phyloP scores from a whole-genome alignment of 2,888 invertebrate species.

The Philonicus albiceps region DNA sequence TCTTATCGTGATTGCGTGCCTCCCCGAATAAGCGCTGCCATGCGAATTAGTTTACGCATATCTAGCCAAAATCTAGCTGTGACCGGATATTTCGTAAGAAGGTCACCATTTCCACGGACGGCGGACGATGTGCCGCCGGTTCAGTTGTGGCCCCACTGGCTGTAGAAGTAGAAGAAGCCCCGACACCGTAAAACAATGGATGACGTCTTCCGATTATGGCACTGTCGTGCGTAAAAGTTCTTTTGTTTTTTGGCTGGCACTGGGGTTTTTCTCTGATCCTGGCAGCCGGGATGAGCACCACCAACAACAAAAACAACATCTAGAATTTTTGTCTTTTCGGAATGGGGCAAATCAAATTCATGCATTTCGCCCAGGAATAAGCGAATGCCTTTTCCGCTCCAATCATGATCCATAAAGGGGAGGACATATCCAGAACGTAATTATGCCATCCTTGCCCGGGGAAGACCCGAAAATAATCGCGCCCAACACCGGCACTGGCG shows the following conservation, averaged over 20 bases:
- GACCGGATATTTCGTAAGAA: constrained; percentile 45
- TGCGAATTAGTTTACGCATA: constrained; percentile 46
- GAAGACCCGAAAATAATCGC: neutral
- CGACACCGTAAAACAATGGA: constrained; percentile 12
- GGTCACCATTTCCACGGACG: constrained; percentile 12
- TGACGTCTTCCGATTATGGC: constrained; percentile 13
- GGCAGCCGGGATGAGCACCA: neutral
- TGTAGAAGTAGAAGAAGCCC: neutral
- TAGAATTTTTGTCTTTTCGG: neutral
- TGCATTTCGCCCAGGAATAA: neutral
- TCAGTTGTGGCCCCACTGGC: neutral
- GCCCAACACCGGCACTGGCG: neutral
- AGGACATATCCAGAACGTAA: neutral
- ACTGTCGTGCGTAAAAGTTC: constrained; percentile 9
- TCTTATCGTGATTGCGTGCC: constrained; percentile 32
- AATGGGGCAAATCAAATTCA: neutral
- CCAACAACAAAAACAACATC: neutral
- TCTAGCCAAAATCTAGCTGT: constrained; percentile 42
- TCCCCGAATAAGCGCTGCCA: constrained; percentile 37
- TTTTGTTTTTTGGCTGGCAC: constrained; percentile 9
- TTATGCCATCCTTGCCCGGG: neutral
- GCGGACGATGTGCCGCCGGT: neutral
- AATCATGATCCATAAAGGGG: neutral
- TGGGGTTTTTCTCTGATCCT: neutral
- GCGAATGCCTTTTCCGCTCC: neutral